Base-by-base conservation (phyloP, 2,888 invertebrate species). In the Pharmacophagus antenor region DNA sequence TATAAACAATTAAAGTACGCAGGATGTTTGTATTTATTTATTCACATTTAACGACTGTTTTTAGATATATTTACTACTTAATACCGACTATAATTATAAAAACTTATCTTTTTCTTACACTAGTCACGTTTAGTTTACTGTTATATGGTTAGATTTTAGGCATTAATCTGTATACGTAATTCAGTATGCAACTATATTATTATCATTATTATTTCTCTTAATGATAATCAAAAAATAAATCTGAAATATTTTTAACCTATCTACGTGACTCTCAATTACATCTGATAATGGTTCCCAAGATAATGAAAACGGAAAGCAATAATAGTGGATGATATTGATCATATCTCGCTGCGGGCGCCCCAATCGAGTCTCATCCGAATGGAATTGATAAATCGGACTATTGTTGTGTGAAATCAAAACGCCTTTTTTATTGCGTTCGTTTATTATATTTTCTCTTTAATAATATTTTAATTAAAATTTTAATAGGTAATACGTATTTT, bases 251-350 rank as follows among this genome's bases (percentile, higher is more conserved):
- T 31, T 10, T 31, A 10, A 12, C 3, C 15, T 31, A 2, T 31
- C 3, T 31, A 31, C 31, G 2, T 12, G 31, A 31, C 10, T 31
- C 15, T n/a, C n/a, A n/a, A n/a, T n/a, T n/a, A 7, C 52, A 41
- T 48, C 18, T 10, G 17, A 27, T 51, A 22, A 44, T 51, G 18
- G 21, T 46, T 51, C 51, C n/a, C 57, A 56, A 44, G 50, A 22
- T 57, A 44, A 51, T 57, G 31, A 44, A 50, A 51, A 57, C 57
- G 50, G 27, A 6, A n/a, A 20, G 49, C 31, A 51, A 51, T 44
- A 51, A 51, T 27, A 20, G 56, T 57, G 50, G 41, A 18, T 23
- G 56, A 15, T 44, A 51, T 51, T 51, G 50, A 31, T 57, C 51
- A 51, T 46, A 31, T 46, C 44, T 51, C 17, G 51, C 42, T 57